phyloP scores from a whole-genome alignment of 2,113 vertebrate genomes.

The Camelus bactrianus region DNA sequence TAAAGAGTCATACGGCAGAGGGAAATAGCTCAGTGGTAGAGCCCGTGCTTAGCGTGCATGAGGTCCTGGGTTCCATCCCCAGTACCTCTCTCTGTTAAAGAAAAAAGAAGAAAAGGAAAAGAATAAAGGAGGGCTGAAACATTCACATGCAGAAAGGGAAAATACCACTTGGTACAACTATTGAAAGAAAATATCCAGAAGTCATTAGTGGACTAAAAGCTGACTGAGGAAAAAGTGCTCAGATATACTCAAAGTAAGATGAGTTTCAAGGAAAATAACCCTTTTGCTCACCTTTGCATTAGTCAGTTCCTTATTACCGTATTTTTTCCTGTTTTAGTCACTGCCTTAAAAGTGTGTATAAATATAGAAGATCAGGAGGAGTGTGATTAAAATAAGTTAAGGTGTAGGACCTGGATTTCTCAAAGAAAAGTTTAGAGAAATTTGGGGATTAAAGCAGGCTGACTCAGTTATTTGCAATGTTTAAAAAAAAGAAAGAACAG shows the following conservation, averaged over 20 bases:
- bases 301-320: slow-evolving; percentile 44
- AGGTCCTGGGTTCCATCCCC: no score
- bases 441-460: not conserved
- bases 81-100: no score
- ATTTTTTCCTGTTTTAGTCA: slow-evolving; percentile 51
- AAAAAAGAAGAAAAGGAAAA: no score
- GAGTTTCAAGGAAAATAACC: slow-evolving; percentile 59
- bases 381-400: slow-evolving; percentile 66
- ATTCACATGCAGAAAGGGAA: slow-evolving; percentile 16
- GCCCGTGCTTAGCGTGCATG: no score
- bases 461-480: not conserved
- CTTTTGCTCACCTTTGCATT: slow-evolving; percentile 61
- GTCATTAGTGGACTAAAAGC: slow-evolving; percentile 47
- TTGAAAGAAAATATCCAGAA: not conserved
- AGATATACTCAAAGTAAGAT: slow-evolving; percentile 55
- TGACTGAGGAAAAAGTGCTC: slow-evolving; percentile 46
- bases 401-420: slow-evolving; percentile 6
- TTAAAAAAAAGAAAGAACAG: not conserved
- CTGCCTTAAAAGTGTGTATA: slow-evolving; percentile 40
- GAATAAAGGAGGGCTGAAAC: not conserved
- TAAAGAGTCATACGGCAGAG: not conserved
- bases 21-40: no score
- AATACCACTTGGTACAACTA: not conserved
- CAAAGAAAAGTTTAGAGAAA: slow-evolving; percentile 59
- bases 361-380: slow-evolving; percentile 43